Percentiles rank a stretch among this genome's conserved stretches.
These are phyloP conservation scores for Asteroscopus sphinx DNA, from an alignment of 2,888 invertebrate genomes.

Conservation along the genomic window DNA sequence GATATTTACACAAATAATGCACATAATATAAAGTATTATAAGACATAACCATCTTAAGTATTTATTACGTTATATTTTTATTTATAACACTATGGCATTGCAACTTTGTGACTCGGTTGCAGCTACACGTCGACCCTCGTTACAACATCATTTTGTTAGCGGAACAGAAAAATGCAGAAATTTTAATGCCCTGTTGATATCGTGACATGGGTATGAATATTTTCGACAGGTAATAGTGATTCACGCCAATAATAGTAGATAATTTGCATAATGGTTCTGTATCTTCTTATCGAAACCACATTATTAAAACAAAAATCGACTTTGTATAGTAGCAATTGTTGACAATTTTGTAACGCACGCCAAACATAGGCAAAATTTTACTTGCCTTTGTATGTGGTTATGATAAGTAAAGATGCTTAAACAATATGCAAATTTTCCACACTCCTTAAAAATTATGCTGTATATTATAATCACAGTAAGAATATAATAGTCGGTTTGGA, in stretches of 20 bases:
- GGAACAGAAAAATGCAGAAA: constrained; percentile 36
- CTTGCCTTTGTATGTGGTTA: no score
- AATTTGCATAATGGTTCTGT: no score
- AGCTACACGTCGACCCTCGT: constrained; percentile 65
- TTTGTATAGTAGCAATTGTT: no score
- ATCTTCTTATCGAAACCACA: no score
- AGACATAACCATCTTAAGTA: constrained; percentile 79
- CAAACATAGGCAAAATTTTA: no score
- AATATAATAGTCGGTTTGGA: constrained; percentile 31
- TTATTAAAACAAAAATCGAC: no score
- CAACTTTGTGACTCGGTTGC: constrained; percentile 85
- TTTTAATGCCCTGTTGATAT: constrained; percentile 42
- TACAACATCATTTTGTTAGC: constrained; percentile 51
- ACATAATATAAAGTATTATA: constrained; percentile 79
- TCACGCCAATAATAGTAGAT: constrained; percentile 33
- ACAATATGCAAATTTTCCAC: no score
- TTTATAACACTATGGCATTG: constrained; percentile 84
- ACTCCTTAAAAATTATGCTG: no score
- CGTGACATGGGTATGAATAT: constrained; percentile 25
- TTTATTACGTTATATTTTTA: constrained; percentile 76
- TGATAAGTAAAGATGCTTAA: no score
- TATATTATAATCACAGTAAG: constrained; percentile 49
- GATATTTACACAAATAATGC: constrained; percentile 84
- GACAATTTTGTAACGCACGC: no score
- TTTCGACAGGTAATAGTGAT: constrained; percentile 40